A percentile compares a stretch with the other conserved stretches of the same genome.
phyloP scores from a whole-genome alignment of 2,888 invertebrate species.

The Galerucella nymphaeae region DNA sequence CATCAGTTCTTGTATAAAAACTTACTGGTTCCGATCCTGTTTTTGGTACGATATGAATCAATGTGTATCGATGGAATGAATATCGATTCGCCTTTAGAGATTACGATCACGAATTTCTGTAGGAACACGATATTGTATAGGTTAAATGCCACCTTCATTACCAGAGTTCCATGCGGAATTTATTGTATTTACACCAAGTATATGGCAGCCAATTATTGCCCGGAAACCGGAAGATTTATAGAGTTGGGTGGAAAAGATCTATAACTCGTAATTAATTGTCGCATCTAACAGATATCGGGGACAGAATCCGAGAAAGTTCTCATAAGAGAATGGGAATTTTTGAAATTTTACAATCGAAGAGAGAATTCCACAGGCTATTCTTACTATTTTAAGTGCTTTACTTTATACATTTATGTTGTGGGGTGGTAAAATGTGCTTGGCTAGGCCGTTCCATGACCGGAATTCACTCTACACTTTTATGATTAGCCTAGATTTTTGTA shows the following conservation, averaged over 20 bases:
- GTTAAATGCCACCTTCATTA: conserved; percentile 46
- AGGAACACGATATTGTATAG: conserved; percentile 48
- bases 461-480: too few species aligned
- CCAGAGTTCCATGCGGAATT: conserved; percentile 34
- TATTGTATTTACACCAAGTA: conserved; percentile 43
- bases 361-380: too few species aligned
- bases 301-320: conserved; percentile 12
- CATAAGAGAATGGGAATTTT: not conserved
- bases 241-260: conserved; percentile 28
- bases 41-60: conserved; percentile 54
- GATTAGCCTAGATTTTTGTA: too few species aligned
- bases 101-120: conserved; percentile 49
- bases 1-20: not conserved
- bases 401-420: too few species aligned
- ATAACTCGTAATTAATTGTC: conserved; percentile 26
- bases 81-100: conserved; percentile 50
- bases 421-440: too few species aligned
- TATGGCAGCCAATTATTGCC: conserved; percentile 37
- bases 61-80: conserved; percentile 55
- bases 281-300: conserved; percentile 4
- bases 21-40: conserved; percentile 4
- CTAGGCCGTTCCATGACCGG: too few species aligned
- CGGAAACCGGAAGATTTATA: conserved; percentile 35
- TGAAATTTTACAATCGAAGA: not conserved
- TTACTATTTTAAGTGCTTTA: too few species aligned